Conservation (phyloP, 2,797 vertebrate genomes). For the Arnoldichthys spilopterus region DNA sequence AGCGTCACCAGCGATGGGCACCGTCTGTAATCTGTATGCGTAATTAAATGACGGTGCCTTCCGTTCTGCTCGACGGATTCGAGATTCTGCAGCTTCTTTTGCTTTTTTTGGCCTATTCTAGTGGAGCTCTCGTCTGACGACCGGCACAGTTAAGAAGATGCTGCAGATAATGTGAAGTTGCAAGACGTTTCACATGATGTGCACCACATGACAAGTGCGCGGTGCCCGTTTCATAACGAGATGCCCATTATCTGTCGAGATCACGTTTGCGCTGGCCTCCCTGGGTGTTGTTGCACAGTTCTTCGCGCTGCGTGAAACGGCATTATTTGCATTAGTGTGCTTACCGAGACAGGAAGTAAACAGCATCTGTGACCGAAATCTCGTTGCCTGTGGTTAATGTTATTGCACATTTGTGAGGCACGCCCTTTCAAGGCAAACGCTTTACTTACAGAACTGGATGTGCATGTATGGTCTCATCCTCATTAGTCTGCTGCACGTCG, state of each 20-base stretch:
- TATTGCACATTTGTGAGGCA: slow-evolving; percentile 19
- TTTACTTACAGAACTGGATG: slow-evolving; percentile 6
- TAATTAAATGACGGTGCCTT: background rate
- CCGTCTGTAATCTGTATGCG: too few species aligned
- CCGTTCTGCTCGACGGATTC: background rate
- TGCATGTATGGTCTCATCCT: background rate
- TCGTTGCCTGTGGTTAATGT: slow-evolving; percentile 11
- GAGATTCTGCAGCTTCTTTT: background rate
- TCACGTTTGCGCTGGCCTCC: background rate
- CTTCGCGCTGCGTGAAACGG: slow-evolving; percentile 1
- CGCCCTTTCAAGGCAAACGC: slow-evolving; percentile 25
- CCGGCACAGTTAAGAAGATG: background rate
- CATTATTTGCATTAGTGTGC: slow-evolving; percentile 13
- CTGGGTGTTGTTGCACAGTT: slow-evolving; percentile 1
- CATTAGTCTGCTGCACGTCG: background rate
- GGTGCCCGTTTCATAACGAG: background rate
- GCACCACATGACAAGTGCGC: background rate
- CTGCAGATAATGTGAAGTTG: background rate
- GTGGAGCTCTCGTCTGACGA: background rate
- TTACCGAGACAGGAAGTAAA: slow-evolving; percentile 27
- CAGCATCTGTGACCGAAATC: slow-evolving; percentile 5
- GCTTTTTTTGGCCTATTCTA: background rate
- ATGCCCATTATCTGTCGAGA: background rate
- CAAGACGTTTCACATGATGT: background rate
- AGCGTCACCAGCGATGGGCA: background rate